Evolutionary conservation across 2,888 invertebrate species (phyloP).

Genomic region (Dione juno): DNA sequence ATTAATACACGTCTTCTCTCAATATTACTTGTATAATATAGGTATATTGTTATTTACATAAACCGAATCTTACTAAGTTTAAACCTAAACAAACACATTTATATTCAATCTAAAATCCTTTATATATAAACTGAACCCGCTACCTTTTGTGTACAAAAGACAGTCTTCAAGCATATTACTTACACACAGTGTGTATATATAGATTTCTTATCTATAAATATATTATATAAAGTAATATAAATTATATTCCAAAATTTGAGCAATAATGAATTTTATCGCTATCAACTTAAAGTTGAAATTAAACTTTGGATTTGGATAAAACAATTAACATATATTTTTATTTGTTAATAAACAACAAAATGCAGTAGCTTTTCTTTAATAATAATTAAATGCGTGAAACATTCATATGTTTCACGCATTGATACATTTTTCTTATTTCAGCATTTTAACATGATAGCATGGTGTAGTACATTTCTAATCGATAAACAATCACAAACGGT

Average conservation of each 20-base stretch:
- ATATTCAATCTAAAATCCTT: not conserved
- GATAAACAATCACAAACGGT: constrained; percentile 39
- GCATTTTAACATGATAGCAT: not conserved
- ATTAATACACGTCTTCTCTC: too few relatives aligned
- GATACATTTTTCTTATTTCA: too few relatives aligned
- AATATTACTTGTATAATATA: too few relatives aligned
- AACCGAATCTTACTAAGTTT: not conserved
- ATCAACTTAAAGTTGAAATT: not conserved
- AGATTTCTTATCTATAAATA: too few relatives aligned
- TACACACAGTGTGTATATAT: not conserved
- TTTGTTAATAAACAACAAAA: not conserved
- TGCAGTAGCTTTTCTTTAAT: not conserved
- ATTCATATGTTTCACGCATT: too few relatives aligned
- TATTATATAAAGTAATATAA: not conserved
- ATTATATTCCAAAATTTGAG: not conserved
- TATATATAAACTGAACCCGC: not conserved
- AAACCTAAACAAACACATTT: not conserved
- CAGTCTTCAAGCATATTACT: not conserved
- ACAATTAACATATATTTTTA: not conserved
- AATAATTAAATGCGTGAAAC: too few relatives aligned
- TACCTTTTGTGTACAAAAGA: not conserved
- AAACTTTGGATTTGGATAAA: not conserved
- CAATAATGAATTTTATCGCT: not conserved
- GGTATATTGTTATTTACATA: not conserved
- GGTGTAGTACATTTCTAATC: constrained; percentile 31